Percentiles rank a stretch among this genome's conserved stretches.
Evolutionary conservation across 2,888 invertebrate genomes (phyloP).

Genomic region (Unio pictorum): DNA sequence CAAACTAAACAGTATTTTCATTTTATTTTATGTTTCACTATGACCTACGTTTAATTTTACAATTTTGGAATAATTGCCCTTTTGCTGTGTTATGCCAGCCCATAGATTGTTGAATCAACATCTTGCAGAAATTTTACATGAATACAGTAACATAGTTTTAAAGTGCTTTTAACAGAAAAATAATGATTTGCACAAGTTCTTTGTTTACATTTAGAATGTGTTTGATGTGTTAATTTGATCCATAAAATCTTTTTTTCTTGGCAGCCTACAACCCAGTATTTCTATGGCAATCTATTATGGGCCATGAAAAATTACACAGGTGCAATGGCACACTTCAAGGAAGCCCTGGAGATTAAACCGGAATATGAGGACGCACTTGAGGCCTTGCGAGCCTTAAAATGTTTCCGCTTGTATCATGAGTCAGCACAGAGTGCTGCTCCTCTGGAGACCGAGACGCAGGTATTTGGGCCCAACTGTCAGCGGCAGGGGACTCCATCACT

Average conservation of each 20-base stretch:
- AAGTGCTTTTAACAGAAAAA: too few relatives aligned
- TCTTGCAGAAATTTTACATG: too few relatives aligned
- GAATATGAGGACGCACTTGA: conserved; percentile 57
- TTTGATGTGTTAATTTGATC: not conserved
- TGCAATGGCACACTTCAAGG: conserved; percentile 67
- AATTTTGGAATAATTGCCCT: too few relatives aligned
- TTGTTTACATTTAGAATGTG: too few relatives aligned
- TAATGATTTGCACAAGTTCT: too few relatives aligned
- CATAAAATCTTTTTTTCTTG: conserved; percentile 31
- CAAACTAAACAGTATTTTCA: too few relatives aligned
- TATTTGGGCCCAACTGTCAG: conserved; percentile 34
- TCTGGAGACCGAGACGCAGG: conserved; percentile 42
- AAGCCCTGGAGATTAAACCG: conserved; percentile 64
- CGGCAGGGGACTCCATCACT: conserved; percentile 16
- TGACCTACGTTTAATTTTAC: too few relatives aligned
- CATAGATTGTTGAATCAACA: too few relatives aligned
- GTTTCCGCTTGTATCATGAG: conserved; percentile 66
- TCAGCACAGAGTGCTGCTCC: conserved; percentile 62
- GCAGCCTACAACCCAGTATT: conserved; percentile 82
- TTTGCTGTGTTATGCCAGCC: too few relatives aligned
- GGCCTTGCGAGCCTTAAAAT: conserved; percentile 65
- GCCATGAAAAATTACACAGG: conserved; percentile 76
- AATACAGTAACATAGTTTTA: too few relatives aligned
- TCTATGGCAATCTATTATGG: conserved; percentile 78
- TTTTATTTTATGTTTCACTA: too few relatives aligned